Evolutionary conservation across 2,888 invertebrate genomes (phyloP), one percentile per base, ranked within the genome.

Genomic region (Acanthosepion lycidas): DNA sequence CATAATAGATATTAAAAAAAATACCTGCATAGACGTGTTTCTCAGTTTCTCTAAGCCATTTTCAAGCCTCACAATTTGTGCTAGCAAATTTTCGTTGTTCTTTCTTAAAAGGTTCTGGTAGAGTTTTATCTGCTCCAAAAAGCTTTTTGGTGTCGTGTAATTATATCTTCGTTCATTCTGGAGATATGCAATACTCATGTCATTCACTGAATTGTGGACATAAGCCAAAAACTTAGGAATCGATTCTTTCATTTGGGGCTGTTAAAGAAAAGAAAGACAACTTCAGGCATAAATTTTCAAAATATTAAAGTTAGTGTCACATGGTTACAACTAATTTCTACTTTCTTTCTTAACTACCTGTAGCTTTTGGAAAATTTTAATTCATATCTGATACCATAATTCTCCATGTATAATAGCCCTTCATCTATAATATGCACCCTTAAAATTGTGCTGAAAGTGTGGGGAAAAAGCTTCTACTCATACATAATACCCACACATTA

Each of bases 101-200:
- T 98, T 98, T 95, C 98, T 98, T 18, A 99, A 98, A 49, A 99
- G 97, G 97, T 99, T 99, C 2, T 98, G 98, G 97, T 99, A 99
- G 92, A 99, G 98, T 96, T 98, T 98, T 95, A 99, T 99, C 98
- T 99, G 99, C 97, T 99, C 99, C 94, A 99, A 98, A 97, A 99
- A 99, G 95, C 99, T 99, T 97, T 99, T 99, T 0, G 99, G 99
- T 12, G 99, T 99, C 0, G 99, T 99, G 97, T 99, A 99, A 97
- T 99, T 99, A 97, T 99, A 99, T 94, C 99, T 98, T 94, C 99
- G 98, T 97, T 99, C 99, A 97, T 99, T 99, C 95, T 98, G 98
- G 94, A 99, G 98, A 97, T 99, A 99, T 26, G 98, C 98, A 96
- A 98, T 98, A 26, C 99, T 99, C 97, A 98, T 98, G 92, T 98